Evolutionary conservation across 2,888 invertebrate genomes (phyloP), one percentile per base, ranked within the genome.

Genomic region (Trissolcus japonicus): DNA sequence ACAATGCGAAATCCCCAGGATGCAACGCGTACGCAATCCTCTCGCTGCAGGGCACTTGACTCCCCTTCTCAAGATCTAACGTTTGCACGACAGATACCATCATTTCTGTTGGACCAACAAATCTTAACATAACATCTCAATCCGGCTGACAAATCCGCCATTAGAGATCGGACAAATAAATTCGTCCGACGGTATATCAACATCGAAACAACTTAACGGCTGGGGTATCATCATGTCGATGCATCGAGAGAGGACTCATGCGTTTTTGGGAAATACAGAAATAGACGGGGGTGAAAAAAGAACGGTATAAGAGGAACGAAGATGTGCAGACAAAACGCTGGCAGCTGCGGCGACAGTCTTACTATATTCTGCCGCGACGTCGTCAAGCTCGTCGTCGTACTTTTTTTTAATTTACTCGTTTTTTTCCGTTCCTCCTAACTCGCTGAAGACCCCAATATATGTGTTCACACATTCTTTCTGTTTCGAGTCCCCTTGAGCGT

Each of bases 261-360:
- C n/a, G 46, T 46, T 51, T 51, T 51, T 51, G 17, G 11, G 19
- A 13, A 46, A 11, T 17, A 16, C 51, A 51, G 83, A 89, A 89
- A 89, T 88, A 89, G 87, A 86, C 67, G 80, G 48, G 71, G 67
- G 74, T 76, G 80, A 79, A 67, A 74, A 76, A 71, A 62, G 57
- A 72, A 75, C 71, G 73, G 48, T 78, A 69, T 69, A 79, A 68
- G 73, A 73, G 69, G 75, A 76, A 68, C 17, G 19, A 61, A 59
- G 76, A 75, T 25, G 73, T 19, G 66, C 79, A 77, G 79, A 77
- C 77, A 80, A 78, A 79, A 79, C 76, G 79, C 76, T 69, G 72
- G 73, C 80, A 76, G 80, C 79, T 79, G 80, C 77, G 51, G 66
- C 76, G 74, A 76, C 71, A 76, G 72, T 60, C 66, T 69, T 73